Conservation (phyloP, 1,140 invertebrate genomes). For the Lepidurus packardi region DNA sequence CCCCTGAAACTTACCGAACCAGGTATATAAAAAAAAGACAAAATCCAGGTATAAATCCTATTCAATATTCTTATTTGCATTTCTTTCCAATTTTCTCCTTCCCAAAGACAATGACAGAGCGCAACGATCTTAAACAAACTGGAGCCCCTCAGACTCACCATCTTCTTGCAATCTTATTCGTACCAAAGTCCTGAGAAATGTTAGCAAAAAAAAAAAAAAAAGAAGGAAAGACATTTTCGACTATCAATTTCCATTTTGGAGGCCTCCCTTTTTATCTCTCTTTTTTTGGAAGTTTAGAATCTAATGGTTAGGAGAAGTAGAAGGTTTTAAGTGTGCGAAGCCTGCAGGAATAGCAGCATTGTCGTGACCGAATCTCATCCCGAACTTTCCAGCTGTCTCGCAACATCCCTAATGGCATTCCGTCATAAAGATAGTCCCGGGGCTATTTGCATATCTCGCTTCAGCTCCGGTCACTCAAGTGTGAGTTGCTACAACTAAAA, state of each 20-base stretch:
- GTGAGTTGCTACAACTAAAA: constrained; percentile 22
- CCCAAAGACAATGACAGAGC: background rate
- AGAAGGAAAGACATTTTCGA: background rate
- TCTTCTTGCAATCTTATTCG: background rate
- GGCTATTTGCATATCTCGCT: constrained; percentile 31
- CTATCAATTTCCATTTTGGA: background rate
- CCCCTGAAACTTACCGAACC: background rate
- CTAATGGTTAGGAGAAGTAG: background rate
- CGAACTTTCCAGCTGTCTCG: constrained; percentile 21
- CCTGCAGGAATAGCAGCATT: constrained; percentile 9
- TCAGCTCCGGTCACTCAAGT: constrained; percentile 7
- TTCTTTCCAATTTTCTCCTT: background rate
- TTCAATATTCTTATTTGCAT: background rate
- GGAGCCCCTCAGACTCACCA: background rate
- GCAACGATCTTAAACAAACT: background rate
- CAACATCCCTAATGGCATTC: constrained; percentile 29
- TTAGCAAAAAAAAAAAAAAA: background rate
- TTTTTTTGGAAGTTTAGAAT: background rate
- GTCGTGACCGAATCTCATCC: constrained; percentile 31
- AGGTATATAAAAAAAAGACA: background rate
- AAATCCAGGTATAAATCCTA: background rate
- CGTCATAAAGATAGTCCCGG: constrained; percentile 31
- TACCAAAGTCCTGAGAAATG: background rate
- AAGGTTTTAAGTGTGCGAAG: background rate
- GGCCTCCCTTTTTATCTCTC: background rate